Conservation (phyloP, 2,113 vertebrate genomes). For the Alectura lathami region DNA sequence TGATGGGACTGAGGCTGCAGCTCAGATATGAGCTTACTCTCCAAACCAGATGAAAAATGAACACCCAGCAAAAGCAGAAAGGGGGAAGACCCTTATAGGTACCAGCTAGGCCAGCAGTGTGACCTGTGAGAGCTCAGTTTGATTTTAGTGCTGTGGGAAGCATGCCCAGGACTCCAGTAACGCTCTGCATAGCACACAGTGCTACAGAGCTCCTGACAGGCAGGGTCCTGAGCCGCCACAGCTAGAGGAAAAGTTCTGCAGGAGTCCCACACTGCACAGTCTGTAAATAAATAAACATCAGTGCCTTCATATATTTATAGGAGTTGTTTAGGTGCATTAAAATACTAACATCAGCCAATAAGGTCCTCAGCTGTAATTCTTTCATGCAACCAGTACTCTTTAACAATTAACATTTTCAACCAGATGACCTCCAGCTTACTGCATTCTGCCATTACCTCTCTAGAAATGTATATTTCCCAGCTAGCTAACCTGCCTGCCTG, state of each 20-base stretch:
- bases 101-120: not conserved
- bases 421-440: not conserved
- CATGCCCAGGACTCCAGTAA: not conserved
- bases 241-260: not conserved
- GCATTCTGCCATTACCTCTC: not conserved
- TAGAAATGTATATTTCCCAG: not conserved
- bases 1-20: not conserved
- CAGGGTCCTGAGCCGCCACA: not conserved
- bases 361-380: not conserved
- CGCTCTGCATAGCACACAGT: not conserved
- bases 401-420: not conserved
- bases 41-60: not conserved
- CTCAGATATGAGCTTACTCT: not conserved
- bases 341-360: not conserved
- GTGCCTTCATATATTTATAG: fast-evolving
- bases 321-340: not conserved
- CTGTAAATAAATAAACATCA: not conserved
- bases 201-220: not conserved
- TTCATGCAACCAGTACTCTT: not conserved
- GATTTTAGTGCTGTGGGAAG: not conserved
- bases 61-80: not conserved
- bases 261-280: not conserved
- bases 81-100: not conserved
- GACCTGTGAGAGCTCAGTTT: not conserved
- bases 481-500: not conserved